Base-by-base conservation (phyloP, 2,888 invertebrate species). In the Tenthredo scrophulariae region DNA sequence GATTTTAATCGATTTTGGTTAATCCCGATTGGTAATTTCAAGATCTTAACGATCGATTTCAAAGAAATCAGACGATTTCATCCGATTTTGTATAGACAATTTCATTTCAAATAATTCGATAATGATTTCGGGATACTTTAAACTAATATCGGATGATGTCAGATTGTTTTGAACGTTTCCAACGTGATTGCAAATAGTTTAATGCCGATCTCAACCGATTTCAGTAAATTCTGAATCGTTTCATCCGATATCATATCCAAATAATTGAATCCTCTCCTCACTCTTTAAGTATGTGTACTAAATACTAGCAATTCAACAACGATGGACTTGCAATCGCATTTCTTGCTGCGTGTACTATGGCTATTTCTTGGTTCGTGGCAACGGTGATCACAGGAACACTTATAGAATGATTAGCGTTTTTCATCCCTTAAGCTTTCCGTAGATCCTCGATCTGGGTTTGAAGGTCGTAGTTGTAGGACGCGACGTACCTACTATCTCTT, bases 391-490 rank as follows among this genome's bases (percentile, higher is more conserved):
- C 18, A 33, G 6, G 33, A 67, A 67, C 67, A 33, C 67, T 67
- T 33, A 67, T 62, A 62, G 62, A 67, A 67, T 33, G 18, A 67
- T 67, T 67, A 67, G 67, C 33, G 29, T 33, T 67, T 33, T 67
- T 67, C 67, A 26, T 67, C 33, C 67, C 33, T 29, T 15, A 67
- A 67, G 67, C 67, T 67, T 62, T 67, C 33, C 67, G n/a, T n/a
- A 33, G 67, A 67, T 67, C 15, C 29, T 33, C 33, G 67, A 67
- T 67, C 33, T 67, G 29, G 3, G 29, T 67, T 33, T 67, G 67
- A 18, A 67, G 67, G 67, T 67, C 67, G 67, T 33, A 33, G 18
- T 33, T 33, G 33, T 33, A 67, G 67, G 67, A 67, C 67, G 33
- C 33, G 33, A 18, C 33, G 67, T 67, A 67, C 67, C 33, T 67